These are phyloP conservation scores for Salvelinus namaycush DNA, from an alignment of 2,113 vertebrate species.

Conservation along the genomic window DNA sequence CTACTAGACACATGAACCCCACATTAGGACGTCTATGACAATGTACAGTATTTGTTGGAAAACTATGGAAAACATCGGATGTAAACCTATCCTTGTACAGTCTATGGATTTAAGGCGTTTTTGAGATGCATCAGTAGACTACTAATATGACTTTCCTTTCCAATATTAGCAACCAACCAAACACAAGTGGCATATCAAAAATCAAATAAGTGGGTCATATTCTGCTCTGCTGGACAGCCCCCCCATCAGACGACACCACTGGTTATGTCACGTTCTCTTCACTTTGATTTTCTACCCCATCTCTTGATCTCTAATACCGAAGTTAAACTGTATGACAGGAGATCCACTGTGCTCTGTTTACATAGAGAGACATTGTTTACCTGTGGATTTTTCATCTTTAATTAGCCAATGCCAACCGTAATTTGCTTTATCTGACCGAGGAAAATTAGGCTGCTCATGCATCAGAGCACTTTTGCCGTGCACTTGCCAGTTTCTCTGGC, in stretches of 20 bases:
- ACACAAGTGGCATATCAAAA: conserved; percentile 8
- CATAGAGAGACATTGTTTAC: conserved; percentile 48
- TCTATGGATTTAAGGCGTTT: background rate
- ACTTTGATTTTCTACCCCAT: background rate
- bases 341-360: conserved; percentile 20
- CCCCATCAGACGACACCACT: background rate
- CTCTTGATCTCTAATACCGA: conserved; percentile 26
- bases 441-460: conserved; percentile 38
- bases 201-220: background rate
- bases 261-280: conserved; percentile 8
- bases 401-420: conserved; percentile 46
- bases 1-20: too few relatives aligned
- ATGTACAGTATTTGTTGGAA: too few relatives aligned
- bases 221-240: conserved; percentile 1
- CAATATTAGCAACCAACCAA: conserved; percentile 1
- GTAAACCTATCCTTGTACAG: too few relatives aligned
- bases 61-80: too few relatives aligned
- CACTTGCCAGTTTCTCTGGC: conserved; percentile 40
- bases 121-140: background rate
- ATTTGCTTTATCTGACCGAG: conserved; percentile 31
- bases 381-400: conserved; percentile 46
- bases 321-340: conserved; percentile 28
- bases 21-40: too few relatives aligned
- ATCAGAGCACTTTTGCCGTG: conserved; percentile 38
- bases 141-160: too few relatives aligned